phyloP scores from a whole-genome alignment of 2,888 invertebrate species.

The Crematogaster levior region DNA sequence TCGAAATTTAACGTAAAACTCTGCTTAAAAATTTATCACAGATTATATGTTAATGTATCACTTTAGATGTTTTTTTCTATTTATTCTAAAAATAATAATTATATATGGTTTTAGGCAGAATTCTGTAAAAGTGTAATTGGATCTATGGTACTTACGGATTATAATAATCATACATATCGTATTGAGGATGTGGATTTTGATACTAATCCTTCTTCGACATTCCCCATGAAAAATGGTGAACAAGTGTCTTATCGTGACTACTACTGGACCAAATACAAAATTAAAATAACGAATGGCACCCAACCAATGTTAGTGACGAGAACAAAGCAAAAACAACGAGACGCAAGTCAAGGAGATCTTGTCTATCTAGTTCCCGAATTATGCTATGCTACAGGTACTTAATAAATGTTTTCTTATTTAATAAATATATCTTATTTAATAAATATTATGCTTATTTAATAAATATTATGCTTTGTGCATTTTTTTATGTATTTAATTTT shows the following conservation, averaged over 20 bases:
- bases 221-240: conserved; percentile 87
- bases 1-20: not conserved
- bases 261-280: conserved; percentile 89
- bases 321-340: conserved; percentile 90
- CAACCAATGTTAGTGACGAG: conserved; percentile 94
- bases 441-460: too few species aligned
- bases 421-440: not conserved
- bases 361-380: conserved; percentile 94
- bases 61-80: not conserved
- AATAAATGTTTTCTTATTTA: not conserved
- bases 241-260: conserved; percentile 89
- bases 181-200: conserved; percentile 91
- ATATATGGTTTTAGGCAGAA: conserved; percentile 55
- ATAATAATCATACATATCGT: conserved; percentile 91
- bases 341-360: conserved; percentile 89
- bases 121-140: conserved; percentile 83
- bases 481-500: not conserved
- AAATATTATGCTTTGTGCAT: too few species aligned
- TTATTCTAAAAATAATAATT: not conserved
- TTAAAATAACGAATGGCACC: conserved; percentile 87
- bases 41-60: not conserved
- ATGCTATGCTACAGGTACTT: conserved; percentile 92
- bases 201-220: conserved; percentile 88
- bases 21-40: not conserved
- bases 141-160: conserved; percentile 90